Conservation (phyloP, 2,888 invertebrate genomes). For the Ophonus ardosiacus region DNA sequence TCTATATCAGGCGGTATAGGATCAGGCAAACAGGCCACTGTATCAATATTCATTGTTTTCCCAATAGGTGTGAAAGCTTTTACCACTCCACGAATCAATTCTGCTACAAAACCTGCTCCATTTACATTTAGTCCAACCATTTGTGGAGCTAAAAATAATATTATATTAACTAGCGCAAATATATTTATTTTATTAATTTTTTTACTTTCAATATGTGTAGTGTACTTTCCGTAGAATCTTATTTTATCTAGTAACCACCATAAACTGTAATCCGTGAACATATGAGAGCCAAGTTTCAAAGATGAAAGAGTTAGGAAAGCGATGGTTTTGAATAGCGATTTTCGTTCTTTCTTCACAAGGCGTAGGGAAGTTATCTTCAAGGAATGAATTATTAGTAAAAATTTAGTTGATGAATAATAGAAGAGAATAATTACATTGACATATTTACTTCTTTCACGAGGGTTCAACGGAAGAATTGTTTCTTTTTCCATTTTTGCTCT, state of each 20-base stretch:
- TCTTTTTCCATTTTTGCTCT: slow-evolving; percentile 80
- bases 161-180: slow-evolving; percentile 70
- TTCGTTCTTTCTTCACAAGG: slow-evolving; percentile 80
- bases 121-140: slow-evolving; percentile 79
- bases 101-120: slow-evolving; percentile 83
- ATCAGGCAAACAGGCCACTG: slow-evolving; percentile 85
- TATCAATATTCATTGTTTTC: slow-evolving; percentile 78
- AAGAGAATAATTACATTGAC: slow-evolving; percentile 71
- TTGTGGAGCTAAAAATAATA: slow-evolving; percentile 75
- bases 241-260: slow-evolving; percentile 85
- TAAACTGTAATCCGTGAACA: slow-evolving; percentile 87
- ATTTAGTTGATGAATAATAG: background rate
- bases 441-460: slow-evolving; percentile 81
- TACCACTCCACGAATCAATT: slow-evolving; percentile 81
- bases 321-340: slow-evolving; percentile 77
- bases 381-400: slow-evolving; percentile 39
- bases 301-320: slow-evolving; percentile 82
- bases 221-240: slow-evolving; percentile 76
- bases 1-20: slow-evolving; percentile 83
- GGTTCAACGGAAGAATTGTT: slow-evolving; percentile 83
- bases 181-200: background rate
- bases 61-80: slow-evolving; percentile 79
- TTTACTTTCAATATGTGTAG: slow-evolving; percentile 75
- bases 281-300: slow-evolving; percentile 85
- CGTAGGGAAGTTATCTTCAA: slow-evolving; percentile 79